Base-by-base conservation (phyloP, 2,888 invertebrate genomes). In the Caenorhabditis drosophilae region DNA sequence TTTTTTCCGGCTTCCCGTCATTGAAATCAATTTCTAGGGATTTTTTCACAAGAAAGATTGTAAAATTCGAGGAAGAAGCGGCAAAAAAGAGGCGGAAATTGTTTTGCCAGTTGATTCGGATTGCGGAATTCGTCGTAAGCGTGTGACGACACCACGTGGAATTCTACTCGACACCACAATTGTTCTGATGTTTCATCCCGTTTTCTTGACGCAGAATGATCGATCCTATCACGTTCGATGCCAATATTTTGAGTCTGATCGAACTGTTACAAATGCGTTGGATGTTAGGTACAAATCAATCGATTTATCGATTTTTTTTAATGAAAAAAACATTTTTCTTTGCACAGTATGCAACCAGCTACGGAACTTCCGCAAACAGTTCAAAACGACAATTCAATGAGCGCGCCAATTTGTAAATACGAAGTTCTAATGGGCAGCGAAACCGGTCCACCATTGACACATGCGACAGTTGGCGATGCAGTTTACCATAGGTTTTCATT, bases 181-280 rank as follows among this genome's bases (percentile, higher is more conserved):
- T 6, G 69, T 81, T 38, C 36, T 81, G 11, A 81, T 81, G 81
- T 77, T 80, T 34, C 81, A 81, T 53, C 70, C 66, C 23, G 61
- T 75, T 7, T 79, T 81, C 50, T 60, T 81, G n/a, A 81, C 81
- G 1, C 57, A 63, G 36, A 59, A 49, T 6, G 73, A 73, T 44
- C 42, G 70, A 11, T 74, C 78, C 20, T 81, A 72, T 47, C 76
- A 77, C 46, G 68, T 81, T 18, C 74, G 77, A 41, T 81, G 81
- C 45, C 52, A 71, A 38, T 81, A 81, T 41, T 48, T 68, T 7
- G 78, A 81, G 47, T 59, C 70, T 2, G 71, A 75, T 26, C 63
- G 70, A 35, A 53, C 64, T 18, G 73, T 78, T 31, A 76, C 79
- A 2, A 73, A 80, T 42, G 56, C 60, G 0, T 50, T 79, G 31